Evolutionary conservation across 30 jellyfish, hydroid and myxozoan species (phyloP), one percentile per base, ranked within the genome.

Genomic region (Pseudorhiza aurosa): DNA sequence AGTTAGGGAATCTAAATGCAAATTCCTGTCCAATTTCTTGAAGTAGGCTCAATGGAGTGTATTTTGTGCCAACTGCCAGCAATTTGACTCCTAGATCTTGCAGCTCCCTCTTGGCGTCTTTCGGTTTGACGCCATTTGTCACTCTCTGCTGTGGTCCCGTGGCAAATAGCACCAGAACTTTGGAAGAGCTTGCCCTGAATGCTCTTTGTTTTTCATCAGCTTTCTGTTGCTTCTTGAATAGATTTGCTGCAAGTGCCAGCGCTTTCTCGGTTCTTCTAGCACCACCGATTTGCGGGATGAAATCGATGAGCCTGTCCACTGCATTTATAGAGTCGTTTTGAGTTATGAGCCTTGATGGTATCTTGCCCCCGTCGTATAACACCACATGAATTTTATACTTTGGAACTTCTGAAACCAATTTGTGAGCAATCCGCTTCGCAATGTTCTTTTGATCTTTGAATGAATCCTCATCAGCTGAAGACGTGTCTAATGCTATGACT

Each of bases 101-200:
- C 14, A 84, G 75, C 43, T 63, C 49, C 15, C 95, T 73, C 1
- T 77, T 77, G 22, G 95, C 89, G 72, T 84, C 89, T 33, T 46
- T 40, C 8, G 89, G 88, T 8, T 9, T 18, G 1, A 59, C 47
- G 5, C 18, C 69, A 4, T 42, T 64, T 2, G 39, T 55, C 11
- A 21, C 22, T 11, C 32, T 26, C 4, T 26, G 43, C 5, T 71
- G 77, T 15, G 70, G 77, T 22, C 95, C 95, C 22, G 78, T 42
- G 37, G 80, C 67, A 30, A 84, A 45, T 24, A 84, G 17, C 17
- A 84, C 89, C 8, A 74, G 76, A 4, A 74, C 40, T 26, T 36
- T 47, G 21, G 72, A 76, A 24, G 77, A 14, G 21, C 36, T 6
- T 2, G 4, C 2, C 19, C 17, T 29, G 37, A 22, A 8, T 4